phyloP scores from a whole-genome alignment of 2,113 vertebrate species.

The Atherinomorus stipes region DNA sequence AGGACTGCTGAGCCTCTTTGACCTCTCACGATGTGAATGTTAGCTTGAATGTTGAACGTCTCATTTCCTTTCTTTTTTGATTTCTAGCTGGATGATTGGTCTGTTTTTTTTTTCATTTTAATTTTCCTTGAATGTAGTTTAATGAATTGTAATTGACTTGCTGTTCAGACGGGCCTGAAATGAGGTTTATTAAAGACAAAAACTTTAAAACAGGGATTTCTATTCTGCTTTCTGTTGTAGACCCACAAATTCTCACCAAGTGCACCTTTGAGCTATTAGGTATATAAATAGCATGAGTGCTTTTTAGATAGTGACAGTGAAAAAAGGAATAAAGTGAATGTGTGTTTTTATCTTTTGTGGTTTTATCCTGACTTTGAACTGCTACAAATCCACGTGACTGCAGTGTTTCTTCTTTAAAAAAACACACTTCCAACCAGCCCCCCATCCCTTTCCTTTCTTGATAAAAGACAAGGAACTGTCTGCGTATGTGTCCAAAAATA shows the following conservation, averaged over 20 bases:
- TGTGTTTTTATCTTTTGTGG: conserved; percentile 7
- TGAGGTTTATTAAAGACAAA: neutral
- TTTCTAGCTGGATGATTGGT: neutral
- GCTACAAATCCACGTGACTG: conserved; percentile 16
- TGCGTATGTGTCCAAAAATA: conserved; percentile 20
- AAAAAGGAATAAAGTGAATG: neutral
- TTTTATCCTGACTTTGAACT: conserved; percentile 32
- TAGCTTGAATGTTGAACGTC: neutral
- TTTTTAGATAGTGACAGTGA: conserved; percentile 33
- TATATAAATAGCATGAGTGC: conserved; percentile 40
- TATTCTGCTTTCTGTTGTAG: conserved; percentile 4
- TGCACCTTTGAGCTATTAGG: conserved; percentile 31
- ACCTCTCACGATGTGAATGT: conserved; percentile 2
- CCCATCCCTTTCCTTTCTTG: conserved; percentile 22
- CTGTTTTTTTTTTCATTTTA: neutral
- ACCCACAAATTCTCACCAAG: conserved; percentile 23
- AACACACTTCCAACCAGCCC: conserved; percentile 19
- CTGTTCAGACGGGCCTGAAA: neutral
- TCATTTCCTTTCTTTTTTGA: neutral
- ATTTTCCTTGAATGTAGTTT: neutral
- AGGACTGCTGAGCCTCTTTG: neutral
- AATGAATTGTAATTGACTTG: neutral
- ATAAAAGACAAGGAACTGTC: conserved; percentile 22
- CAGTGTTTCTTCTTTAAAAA: conserved; percentile 7
- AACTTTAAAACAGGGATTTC: no score